phyloP scores from a whole-genome alignment of 1,140 invertebrate species.

The Temnothorax longispinosus region DNA sequence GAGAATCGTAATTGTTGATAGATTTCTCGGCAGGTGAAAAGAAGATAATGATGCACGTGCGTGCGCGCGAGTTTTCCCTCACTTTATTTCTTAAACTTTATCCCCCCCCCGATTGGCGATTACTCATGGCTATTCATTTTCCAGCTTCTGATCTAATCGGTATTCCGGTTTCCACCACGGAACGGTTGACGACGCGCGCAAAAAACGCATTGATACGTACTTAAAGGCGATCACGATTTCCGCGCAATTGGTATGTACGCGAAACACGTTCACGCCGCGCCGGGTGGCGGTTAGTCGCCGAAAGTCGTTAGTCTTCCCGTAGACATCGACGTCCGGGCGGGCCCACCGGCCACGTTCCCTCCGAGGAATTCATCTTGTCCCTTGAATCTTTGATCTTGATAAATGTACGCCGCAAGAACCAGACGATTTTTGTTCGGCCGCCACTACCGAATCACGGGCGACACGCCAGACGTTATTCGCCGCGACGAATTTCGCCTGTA shows the following conservation, averaged over 20 bases:
- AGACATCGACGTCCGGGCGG: constrained; percentile 24
- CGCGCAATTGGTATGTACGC: constrained; percentile 30
- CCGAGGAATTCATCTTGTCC: constrained; percentile 29
- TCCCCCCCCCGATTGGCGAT: neutral
- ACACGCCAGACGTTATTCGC: constrained; percentile 37
- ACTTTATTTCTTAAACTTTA: neutral
- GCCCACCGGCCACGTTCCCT: constrained; percentile 48
- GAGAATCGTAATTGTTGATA: constrained; percentile 29
- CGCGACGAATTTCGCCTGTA: constrained; percentile 22
- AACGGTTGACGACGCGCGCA: neutral
- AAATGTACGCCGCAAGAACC: constrained; percentile 57
- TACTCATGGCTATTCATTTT: constrained; percentile 4
- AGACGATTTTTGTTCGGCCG: constrained; percentile 55
- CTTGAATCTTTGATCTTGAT: constrained; percentile 67
- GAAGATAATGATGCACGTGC: neutral
- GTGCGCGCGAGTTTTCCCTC: neutral
- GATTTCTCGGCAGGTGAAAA: constrained; percentile 17
- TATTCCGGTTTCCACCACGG: neutral
- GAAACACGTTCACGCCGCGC: constrained; percentile 25
- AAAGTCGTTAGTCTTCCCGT: constrained; percentile 68
- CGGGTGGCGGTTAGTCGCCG: constrained; percentile 51
- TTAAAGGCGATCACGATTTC: neutral
- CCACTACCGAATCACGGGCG: constrained; percentile 15
- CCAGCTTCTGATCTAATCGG: neutral
- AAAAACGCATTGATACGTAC: constrained; percentile 16